Conservation (phyloP, 2,113 vertebrate species). For the Oryzias celebensis region DNA sequence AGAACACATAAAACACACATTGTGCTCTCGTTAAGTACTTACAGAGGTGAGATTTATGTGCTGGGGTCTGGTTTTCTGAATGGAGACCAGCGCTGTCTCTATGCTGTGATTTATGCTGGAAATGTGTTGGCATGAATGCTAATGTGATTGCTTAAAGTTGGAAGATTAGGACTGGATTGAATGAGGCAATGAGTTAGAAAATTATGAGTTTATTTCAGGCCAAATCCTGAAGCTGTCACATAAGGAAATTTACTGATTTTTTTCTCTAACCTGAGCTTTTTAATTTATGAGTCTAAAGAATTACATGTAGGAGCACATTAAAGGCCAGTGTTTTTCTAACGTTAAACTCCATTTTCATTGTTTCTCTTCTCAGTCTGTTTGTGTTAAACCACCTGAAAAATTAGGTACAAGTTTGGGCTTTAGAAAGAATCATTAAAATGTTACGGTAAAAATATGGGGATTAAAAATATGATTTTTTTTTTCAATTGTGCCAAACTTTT, state of each 20-base stretch:
- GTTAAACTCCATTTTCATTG: no score
- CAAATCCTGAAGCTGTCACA: neutral
- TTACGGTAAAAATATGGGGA: no score
- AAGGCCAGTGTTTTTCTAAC: no score
- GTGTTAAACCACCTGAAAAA: no score
- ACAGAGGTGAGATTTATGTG: constrained; percentile 73
- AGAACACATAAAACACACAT: constrained; percentile 79
- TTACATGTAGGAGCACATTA: no score
- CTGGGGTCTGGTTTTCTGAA: constrained; percentile 58
- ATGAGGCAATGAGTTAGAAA: constrained; percentile 22
- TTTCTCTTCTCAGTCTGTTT: no score
- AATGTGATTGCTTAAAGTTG: constrained; percentile 33
- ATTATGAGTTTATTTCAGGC: neutral
- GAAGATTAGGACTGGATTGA: constrained; percentile 33
- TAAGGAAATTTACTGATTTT: neutral
- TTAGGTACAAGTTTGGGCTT: no score
- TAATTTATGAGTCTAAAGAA: neutral
- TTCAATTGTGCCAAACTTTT: no score
- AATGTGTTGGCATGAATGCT: constrained; percentile 40
- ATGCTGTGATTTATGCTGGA: constrained; percentile 53
- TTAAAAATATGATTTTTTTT: no score
- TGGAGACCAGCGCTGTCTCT: constrained; percentile 54
- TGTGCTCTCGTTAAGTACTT: constrained; percentile 72
- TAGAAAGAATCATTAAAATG: no score
- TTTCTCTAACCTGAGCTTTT: neutral